A percentile compares a stretch with the other conserved stretches of the same genome.
Conservation (phyloP, 1,140 invertebrate species). For the Calosoma granatense region DNA sequence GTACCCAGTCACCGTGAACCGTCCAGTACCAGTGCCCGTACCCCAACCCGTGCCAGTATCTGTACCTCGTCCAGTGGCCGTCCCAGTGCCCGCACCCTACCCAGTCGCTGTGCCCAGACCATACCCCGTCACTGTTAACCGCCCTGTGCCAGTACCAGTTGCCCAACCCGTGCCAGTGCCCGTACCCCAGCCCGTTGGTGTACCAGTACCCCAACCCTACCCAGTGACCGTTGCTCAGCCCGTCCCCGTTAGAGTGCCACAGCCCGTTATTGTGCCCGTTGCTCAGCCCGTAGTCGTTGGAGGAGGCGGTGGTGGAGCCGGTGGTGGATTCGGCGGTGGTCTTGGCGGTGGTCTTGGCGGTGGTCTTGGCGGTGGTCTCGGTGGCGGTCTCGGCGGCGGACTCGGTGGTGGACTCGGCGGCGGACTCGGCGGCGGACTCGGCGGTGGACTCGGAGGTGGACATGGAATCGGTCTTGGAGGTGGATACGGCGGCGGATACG, state of each 20-base stretch:
- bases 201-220: slow-evolving; percentile 26
- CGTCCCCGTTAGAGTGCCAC: slow-evolving; percentile 26
- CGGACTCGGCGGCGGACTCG: slow-evolving; percentile 10
- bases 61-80: slow-evolving; percentile 28
- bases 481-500: slow-evolving; percentile 12
- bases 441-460: neutral
- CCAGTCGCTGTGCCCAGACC: slow-evolving; percentile 32
- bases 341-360: slow-evolving; percentile 14
- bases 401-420: slow-evolving; percentile 10
- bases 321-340: slow-evolving; percentile 7
- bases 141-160: slow-evolving; percentile 24
- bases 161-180: slow-evolving; percentile 22
- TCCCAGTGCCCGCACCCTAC: slow-evolving; percentile 25
- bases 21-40: slow-evolving; percentile 25
- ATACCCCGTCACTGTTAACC: slow-evolving; percentile 24
- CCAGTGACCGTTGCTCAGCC: slow-evolving; percentile 25
- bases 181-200: slow-evolving; percentile 23
- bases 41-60: slow-evolving; percentile 14
- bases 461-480: slow-evolving; percentile 11
- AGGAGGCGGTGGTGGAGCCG: slow-evolving; percentile 15
- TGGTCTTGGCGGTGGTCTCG: slow-evolving; percentile 11
- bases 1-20: slow-evolving; percentile 36
- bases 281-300: slow-evolving; percentile 14
- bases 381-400: slow-evolving; percentile 13
- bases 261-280: slow-evolving; percentile 35